These are phyloP conservation scores for Euschistus heros DNA, from an alignment of 1,140 invertebrate species.

Conservation along the genomic window DNA sequence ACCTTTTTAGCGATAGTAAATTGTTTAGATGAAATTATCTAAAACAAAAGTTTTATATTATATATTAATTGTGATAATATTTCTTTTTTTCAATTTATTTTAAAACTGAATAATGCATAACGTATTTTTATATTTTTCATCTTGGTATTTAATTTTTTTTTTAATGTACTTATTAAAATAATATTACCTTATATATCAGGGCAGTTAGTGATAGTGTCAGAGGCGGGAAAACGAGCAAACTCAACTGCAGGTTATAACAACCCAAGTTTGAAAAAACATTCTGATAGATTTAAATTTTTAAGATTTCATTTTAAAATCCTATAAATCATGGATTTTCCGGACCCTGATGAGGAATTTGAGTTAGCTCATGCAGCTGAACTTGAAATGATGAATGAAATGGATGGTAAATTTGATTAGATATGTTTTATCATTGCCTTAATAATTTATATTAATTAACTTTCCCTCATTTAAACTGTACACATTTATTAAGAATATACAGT, in stretches of 20 bases:
- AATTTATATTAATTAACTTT: neutral
- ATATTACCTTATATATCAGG: too few relatives aligned
- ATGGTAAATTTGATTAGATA: conserved; percentile 35
- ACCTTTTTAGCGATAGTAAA: too few relatives aligned
- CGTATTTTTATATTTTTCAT: too few relatives aligned
- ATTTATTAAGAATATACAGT: conserved; percentile 16
- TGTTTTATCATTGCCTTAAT: conserved; percentile 18
- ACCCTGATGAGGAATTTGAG: conserved; percentile 66
- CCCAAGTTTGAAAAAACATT: neutral
- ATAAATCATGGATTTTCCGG: conserved; percentile 47
- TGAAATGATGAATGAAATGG: conserved; percentile 51
- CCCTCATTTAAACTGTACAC: neutral
- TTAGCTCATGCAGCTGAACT: conserved; percentile 58
- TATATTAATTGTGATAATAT: too few relatives aligned
- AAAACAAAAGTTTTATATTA: too few relatives aligned
- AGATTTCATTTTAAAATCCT: neutral
- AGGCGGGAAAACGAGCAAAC: neutral
- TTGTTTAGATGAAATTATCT: too few relatives aligned
- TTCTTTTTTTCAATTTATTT: too few relatives aligned
- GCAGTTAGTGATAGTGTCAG: too few relatives aligned
- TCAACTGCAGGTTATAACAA: neutral
- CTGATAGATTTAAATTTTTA: neutral
- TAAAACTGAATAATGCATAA: too few relatives aligned
- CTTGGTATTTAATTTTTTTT: too few relatives aligned
- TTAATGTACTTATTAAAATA: too few relatives aligned